These are phyloP conservation scores for Drosophila albomicans DNA, from an alignment of 1,140 invertebrate genomes.

Conservation along the genomic window DNA sequence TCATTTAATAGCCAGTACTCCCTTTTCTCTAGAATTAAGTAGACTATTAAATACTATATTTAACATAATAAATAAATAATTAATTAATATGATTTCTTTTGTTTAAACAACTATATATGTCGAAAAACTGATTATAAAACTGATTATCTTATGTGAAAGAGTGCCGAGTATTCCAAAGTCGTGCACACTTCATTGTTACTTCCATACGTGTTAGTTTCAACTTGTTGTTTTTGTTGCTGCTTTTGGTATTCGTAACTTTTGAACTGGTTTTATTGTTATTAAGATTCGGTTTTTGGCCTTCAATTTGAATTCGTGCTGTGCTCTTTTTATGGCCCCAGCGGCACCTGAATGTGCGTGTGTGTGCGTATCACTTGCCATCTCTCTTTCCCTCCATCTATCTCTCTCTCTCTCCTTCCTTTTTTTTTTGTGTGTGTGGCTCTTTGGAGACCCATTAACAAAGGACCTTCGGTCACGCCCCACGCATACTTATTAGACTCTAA, in stretches of 20 bases:
- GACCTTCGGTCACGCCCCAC: constrained; percentile 67
- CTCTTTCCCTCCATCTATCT: no score
- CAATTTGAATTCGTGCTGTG: constrained; percentile 67
- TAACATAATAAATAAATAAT: no score
- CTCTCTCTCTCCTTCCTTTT: background rate
- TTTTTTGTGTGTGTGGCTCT: constrained; percentile 48
- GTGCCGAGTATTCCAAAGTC: no score
- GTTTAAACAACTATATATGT: no score
- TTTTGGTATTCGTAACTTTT: constrained; percentile 54
- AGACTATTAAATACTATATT: no score
- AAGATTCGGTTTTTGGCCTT: constrained; percentile 70
- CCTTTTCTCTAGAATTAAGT: no score
- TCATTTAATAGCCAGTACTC: no score
- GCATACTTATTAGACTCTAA: constrained; percentile 82
- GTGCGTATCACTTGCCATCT: constrained; percentile 5
- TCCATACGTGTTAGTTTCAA: constrained; percentile 27
- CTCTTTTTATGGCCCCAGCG: constrained; percentile 58
- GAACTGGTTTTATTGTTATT: constrained; percentile 73
- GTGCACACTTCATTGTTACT: no score
- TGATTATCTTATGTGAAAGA: background rate
- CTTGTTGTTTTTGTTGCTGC: constrained; percentile 27
- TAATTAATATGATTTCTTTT: no score
- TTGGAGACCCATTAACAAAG: constrained; percentile 77
- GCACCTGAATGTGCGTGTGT: constrained; percentile 34
- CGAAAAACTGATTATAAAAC: no score